Conservation (phyloP, 2,888 invertebrate species). For the Caenorhabditis panamensis region DNA sequence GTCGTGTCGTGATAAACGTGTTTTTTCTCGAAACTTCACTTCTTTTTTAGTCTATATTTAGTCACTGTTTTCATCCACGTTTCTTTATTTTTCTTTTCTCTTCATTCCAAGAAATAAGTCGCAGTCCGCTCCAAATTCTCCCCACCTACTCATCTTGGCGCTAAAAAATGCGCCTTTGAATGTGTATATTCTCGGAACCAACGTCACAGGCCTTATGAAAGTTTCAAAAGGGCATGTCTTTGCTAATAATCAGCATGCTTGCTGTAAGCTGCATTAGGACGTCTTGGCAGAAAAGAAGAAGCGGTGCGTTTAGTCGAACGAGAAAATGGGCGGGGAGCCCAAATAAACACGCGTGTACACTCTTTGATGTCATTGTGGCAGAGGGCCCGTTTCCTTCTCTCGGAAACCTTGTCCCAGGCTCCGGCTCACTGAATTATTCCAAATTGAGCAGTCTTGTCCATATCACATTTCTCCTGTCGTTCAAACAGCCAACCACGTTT, state of each 20-base stretch:
- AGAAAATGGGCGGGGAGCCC: constrained; percentile 16
- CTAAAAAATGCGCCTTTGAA: not conserved
- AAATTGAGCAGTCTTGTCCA: constrained; percentile 51
- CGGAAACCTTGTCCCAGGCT: constrained; percentile 33
- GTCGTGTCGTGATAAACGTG: constrained; percentile 26
- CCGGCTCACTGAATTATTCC: constrained; percentile 57
- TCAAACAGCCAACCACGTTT: constrained; percentile 55
- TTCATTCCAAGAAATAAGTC: not conserved
- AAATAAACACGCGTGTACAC: constrained; percentile 36
- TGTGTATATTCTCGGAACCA: not conserved
- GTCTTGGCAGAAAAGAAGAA: not conserved
- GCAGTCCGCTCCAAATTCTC: not conserved
- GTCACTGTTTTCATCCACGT: not conserved
- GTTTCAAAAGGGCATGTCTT: constrained; percentile 24
- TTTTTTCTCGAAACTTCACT: not conserved
- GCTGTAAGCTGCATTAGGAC: constrained; percentile 9
- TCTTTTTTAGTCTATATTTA: not conserved
- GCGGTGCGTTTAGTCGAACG: not conserved
- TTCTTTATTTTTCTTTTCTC: not conserved
- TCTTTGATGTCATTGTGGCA: constrained; percentile 51
- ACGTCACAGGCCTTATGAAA: constrained; percentile 36
- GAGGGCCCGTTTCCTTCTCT: constrained; percentile 29
- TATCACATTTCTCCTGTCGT: constrained; percentile 57
- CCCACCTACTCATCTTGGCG: not conserved
- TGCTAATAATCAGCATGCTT: constrained; percentile 14